Evolutionary conservation across 2,113 vertebrate species (phyloP), one percentile per base, ranked within the genome.

Genomic region (Deroptyus accipitrinus): DNA sequence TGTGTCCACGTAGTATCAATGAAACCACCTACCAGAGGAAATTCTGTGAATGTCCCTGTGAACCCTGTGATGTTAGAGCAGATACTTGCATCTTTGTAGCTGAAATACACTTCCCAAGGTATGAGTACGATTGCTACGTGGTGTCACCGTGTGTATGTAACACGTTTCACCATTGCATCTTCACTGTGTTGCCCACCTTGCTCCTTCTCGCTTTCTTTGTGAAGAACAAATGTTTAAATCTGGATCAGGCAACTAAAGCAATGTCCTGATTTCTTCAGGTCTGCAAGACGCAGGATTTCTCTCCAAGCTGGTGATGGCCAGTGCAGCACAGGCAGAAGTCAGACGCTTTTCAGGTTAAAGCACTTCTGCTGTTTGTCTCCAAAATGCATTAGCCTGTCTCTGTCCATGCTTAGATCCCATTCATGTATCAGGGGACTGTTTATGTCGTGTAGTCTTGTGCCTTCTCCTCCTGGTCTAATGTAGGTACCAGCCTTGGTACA

Each of bases 241-340:
- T 73, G 67, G 31, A 42, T 46, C 19, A 54, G 49, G 22, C 70
- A 87, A 27, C 33, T 27, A 35, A 48, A 84, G 66, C n/a, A 57
- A 68, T 80, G 19, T 17, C 62, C 57, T 62, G 62, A 41, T 44
- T 87, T 75, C 12, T 52, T 73, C 74, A 79, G 63, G 30, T 73
- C 59, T 83, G 54, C 55, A 62, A 80, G 55, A 41, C 24, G 37
- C 55, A 78, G 72, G 27, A 42, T 70, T 16, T 44, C 9, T 76
- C n/a, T 59, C 57, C 5, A 1, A 70, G 10, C 59, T 63, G 54
- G 13, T 28, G 12, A 35, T 25, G 77, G 17, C 63, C 35, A 35
- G 37, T 0, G 0, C 67, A 80, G 59, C 35, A 20, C 18, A 37
- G 49, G 17, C 18, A 44, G 24, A 44, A 16, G 24, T 73, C 33